A percentile compares a stretch with the other conserved stretches of the same genome.
Evolutionary conservation across 2,797 vertebrate genomes (phyloP).

Genomic region (Melanotaenia boesemani): DNA sequence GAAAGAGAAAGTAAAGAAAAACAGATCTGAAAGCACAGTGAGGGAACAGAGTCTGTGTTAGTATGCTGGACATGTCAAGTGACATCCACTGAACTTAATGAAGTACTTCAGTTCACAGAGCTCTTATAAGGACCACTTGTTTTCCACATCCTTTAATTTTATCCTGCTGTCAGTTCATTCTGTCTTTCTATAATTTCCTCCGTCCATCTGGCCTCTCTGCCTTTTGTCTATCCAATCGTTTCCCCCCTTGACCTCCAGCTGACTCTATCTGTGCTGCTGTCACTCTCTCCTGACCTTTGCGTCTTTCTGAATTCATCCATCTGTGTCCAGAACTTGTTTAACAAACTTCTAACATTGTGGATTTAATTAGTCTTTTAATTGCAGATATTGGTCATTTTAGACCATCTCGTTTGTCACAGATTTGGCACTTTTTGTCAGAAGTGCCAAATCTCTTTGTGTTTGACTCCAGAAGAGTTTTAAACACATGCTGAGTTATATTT

Average conservation of each 20-base stretch:
- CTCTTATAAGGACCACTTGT: conserved; percentile 45
- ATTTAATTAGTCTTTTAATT: neutral
- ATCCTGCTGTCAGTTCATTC: conserved; percentile 37
- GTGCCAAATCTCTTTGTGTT: conserved; percentile 18
- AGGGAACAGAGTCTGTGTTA: conserved; percentile 29
- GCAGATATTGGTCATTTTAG: neutral
- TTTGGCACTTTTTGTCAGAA: neutral
- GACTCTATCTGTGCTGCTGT: conserved; percentile 24
- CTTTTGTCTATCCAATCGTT: conserved; percentile 11
- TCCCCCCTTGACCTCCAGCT: conserved; percentile 19
- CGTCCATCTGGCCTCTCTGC: conserved; percentile 27
- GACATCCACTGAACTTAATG: conserved; percentile 57
- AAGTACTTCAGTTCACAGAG: conserved; percentile 60
- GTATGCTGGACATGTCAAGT: conserved; percentile 36
- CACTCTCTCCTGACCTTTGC: neutral
- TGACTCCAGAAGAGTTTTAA: conserved; percentile 4
- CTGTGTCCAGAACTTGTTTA: neutral
- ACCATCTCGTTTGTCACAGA: too few relatives aligned
- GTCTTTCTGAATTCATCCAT: conserved; percentile 3
- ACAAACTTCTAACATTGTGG: neutral
- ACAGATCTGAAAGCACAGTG: neutral
- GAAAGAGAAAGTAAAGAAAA: neutral
- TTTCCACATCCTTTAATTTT: conserved; percentile 43
- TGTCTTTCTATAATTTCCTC: conserved; percentile 33
- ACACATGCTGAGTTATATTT: neutral